phyloP scores from a whole-genome alignment of 2,888 invertebrate genomes.

The Hirtodrosophila confusa region DNA sequence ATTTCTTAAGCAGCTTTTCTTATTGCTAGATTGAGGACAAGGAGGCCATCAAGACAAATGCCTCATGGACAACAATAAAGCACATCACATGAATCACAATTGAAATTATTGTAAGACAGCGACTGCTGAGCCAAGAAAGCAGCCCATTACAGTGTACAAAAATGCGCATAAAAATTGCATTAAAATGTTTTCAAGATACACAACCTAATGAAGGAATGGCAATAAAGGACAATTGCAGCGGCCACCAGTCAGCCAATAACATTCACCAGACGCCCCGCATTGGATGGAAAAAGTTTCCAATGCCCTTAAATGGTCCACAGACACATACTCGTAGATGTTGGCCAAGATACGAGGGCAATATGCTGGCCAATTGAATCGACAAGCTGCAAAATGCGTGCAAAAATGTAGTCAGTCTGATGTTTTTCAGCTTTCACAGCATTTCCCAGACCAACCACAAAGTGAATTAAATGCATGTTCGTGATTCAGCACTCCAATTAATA shows the following conservation, averaged over 20 bases:
- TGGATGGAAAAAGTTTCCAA: conserved; percentile 43
- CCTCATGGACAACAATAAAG: conserved; percentile 27
- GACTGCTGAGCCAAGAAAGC: conserved; percentile 3
- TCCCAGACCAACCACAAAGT: conserved; percentile 43
- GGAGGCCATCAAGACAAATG: conserved; percentile 27
- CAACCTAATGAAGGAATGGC: conserved; percentile 65
- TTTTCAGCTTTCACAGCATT: conserved; percentile 41
- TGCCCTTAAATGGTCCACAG: conserved; percentile 64
- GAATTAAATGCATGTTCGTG: conserved; percentile 70
- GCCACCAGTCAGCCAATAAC: conserved; percentile 8
- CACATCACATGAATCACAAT: conserved; percentile 71
- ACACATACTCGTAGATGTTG: conserved; percentile 27
- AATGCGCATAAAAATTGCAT: conserved; percentile 75
- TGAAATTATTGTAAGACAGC: conserved; percentile 51
- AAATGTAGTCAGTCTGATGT: conserved; percentile 38
- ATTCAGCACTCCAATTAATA: conserved; percentile 64
- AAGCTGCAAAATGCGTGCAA: conserved; percentile 65
- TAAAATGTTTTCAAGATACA: conserved; percentile 58
- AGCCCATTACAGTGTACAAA: conserved; percentile 50
- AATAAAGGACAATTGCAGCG: conserved; percentile 67
- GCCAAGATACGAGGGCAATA: conserved; percentile 35
- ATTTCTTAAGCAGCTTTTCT: background rate
- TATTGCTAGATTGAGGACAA: conserved; percentile 6
- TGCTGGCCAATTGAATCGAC: conserved; percentile 51
- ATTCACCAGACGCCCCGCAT: conserved; percentile 20